phyloP scores from a whole-genome alignment of 2,113 vertebrate genomes.

The Dromas ardeola region DNA sequence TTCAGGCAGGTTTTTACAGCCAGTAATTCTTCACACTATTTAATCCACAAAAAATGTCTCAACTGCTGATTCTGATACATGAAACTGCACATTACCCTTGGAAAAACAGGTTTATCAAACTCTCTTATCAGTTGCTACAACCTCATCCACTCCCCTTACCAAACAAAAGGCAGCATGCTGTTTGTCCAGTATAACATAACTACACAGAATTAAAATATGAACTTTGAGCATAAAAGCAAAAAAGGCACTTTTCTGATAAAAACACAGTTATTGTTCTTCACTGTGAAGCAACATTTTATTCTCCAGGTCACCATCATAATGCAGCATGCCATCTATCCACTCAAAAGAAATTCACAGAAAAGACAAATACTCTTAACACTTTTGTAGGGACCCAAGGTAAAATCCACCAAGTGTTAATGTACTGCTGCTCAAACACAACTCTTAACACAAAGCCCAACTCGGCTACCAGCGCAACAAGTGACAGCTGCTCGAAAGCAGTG shows the following conservation, averaged over 20 bases:
- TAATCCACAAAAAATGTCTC: background rate
- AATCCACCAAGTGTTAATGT: background rate
- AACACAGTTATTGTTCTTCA: background rate
- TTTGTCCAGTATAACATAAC: background rate
- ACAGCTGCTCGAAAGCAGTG: background rate
- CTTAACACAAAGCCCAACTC: background rate
- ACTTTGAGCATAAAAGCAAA: background rate
- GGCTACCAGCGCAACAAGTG: background rate
- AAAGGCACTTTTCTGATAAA: background rate
- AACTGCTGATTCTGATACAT: rapidly evolving
- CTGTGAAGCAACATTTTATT: background rate
- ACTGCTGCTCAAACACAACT: background rate
- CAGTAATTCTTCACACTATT: background rate
- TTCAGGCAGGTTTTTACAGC: background rate
- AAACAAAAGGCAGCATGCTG: background rate
- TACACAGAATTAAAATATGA: background rate
- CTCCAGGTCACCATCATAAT: background rate
- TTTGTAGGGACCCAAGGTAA: background rate
- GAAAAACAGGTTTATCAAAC: background rate
- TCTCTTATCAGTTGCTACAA: background rate
- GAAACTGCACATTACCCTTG: background rate
- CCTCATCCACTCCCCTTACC: background rate
- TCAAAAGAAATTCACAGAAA: background rate
- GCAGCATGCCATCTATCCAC: background rate
- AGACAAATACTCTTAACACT: background rate